A percentile compares a stretch with the other conserved stretches of the same genome.
phyloP scores from a whole-genome alignment of 2,113 vertebrate species.

The Panthera uncia region DNA sequence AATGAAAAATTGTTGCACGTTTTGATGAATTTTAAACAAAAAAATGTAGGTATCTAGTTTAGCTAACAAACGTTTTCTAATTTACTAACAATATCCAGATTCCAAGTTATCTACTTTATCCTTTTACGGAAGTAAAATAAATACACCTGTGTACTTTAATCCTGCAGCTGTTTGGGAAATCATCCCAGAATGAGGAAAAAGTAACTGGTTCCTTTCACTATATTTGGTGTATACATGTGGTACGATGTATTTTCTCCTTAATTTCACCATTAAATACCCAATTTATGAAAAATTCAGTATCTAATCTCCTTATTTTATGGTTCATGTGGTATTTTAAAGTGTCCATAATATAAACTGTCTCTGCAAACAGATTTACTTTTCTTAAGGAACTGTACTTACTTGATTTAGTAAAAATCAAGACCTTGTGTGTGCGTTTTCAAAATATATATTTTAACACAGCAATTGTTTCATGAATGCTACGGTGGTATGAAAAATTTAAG shows the following conservation, averaged over 20 bases:
- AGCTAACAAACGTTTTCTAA: neutral
- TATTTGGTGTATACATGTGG: neutral
- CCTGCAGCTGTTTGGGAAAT: neutral
- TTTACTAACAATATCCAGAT: neutral
- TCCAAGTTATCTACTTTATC: neutral
- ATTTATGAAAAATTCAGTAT: neutral
- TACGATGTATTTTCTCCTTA: neutral
- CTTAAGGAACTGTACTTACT: neutral
- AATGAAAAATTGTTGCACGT: neutral
- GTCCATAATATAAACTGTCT: neutral
- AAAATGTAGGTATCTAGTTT: neutral
- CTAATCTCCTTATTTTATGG: neutral
- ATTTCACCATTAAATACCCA: neutral
- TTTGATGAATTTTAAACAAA: neutral
- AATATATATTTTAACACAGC: neutral
- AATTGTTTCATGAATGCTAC: neutral
- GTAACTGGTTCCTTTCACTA: neutral
- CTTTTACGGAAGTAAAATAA: neutral
- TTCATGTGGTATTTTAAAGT: neutral
- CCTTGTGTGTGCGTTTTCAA: neutral
- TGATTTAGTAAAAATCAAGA: neutral
- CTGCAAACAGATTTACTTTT: neutral
- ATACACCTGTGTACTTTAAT: neutral
- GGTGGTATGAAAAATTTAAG: neutral
- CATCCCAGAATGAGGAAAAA: neutral